phyloP scores from a whole-genome alignment of 2,888 invertebrate species.

The Boloria euphrosyne region DNA sequence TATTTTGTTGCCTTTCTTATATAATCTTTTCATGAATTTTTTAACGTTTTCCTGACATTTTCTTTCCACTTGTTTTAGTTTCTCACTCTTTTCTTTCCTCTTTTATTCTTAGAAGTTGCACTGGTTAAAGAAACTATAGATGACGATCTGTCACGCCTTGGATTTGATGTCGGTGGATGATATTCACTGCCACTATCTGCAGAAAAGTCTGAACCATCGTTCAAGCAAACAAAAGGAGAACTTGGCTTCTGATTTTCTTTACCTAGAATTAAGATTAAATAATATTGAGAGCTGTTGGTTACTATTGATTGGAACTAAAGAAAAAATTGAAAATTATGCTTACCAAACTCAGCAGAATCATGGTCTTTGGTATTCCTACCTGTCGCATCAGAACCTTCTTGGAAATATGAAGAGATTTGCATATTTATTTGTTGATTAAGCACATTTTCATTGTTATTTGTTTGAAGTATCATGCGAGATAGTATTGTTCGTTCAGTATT shows the following conservation, averaged over 20 bases:
- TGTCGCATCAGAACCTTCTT: neutral
- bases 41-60: neutral
- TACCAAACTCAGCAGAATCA: constrained; percentile 1
- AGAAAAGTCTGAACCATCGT: neutral
- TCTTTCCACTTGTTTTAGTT: constrained; percentile 4
- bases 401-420: neutral
- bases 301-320: neutral
- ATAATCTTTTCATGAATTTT: constrained; percentile 5
- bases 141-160: neutral
- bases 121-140: neutral
- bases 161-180: neutral
- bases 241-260: constrained; percentile 1
- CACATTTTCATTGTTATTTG: too few species aligned
- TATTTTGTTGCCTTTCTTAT: neutral
- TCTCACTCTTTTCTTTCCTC: constrained; percentile 1
- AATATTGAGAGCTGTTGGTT: neutral
- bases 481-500: too few species aligned
- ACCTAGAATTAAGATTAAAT: constrained; percentile 1
- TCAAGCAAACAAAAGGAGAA: neutral
- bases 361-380: neutral
- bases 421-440: neutral
- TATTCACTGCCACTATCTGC: neutral
- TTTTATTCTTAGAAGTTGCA: neutral
- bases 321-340: neutral
- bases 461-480: too few species aligned